Base-by-base conservation (phyloP, 2,797 vertebrate genomes). In the Somateria mollissima region DNA sequence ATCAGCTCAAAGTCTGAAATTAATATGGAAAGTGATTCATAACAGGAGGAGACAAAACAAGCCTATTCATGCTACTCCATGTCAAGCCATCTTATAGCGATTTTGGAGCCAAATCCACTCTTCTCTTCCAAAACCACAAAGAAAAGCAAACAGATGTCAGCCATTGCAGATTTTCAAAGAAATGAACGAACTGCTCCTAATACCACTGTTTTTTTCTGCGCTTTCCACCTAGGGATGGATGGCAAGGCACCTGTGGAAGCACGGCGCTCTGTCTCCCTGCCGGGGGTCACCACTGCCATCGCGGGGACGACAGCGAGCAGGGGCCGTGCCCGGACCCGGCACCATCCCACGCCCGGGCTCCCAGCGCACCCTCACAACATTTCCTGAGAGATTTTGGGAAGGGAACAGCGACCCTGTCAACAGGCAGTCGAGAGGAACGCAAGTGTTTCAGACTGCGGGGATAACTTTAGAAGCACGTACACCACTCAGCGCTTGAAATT, bases 101-200 rank as follows among this genome's bases (percentile, higher is more conserved):
- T 93, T 95, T 92, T 96, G 96, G 91, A 94, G 94, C 86, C 88
- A 95, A 92, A 89, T 43, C 74, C 74, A 67, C 84, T 87, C 78
- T 47, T 75, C 92, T 88, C 92, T 89, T 95, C 95, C 95, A 95
- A 94, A 96, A 89, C 95, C 96, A 90, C 94, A 92, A 94, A 89
- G 95, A 94, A 96, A 95, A 95, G 92, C 95, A 94, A 96, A 89
- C 95, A 96, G 93, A 97, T 95, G 94, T 96, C 92, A 93, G 85
- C 88, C 71, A 92, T 89, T 71, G 90, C 65, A 74, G 90, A 69
- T 62, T 30, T 94, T 75, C 90, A 89, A 62, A 78, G 93, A 82
- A 93, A 94, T 14, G 13, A 94, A 80, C 11, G 84, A 90, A 13
- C 53, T 57, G 88, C 74, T 84, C 75, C 11, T 18, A 53, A 82